phyloP scores from a whole-genome alignment of 2,797 vertebrate species.

The Argyrosomus regius region DNA sequence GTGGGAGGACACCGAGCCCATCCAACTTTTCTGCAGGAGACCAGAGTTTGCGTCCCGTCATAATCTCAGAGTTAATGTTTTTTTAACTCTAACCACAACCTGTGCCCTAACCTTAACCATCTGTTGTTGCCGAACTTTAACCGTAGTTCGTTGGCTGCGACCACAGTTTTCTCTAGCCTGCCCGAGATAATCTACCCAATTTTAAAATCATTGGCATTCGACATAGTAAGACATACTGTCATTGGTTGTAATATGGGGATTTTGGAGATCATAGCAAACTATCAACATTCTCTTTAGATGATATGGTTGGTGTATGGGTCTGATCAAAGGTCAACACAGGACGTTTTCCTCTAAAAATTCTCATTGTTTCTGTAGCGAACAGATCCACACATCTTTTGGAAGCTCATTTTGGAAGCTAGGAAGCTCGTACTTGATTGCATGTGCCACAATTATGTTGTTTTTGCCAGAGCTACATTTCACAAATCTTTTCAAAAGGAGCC shows the following conservation, averaged over 20 bases:
- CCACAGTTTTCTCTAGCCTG: not conserved
- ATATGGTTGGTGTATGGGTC: not conserved
- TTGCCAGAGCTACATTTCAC: too few relatives aligned
- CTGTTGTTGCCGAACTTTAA: not conserved
- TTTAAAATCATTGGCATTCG: not conserved
- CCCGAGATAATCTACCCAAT: not conserved
- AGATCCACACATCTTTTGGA: not conserved
- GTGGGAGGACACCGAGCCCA: not conserved
- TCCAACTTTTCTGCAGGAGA: not conserved
- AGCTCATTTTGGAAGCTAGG: not conserved
- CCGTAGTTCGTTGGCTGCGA: not conserved
- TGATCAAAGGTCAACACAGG: too few relatives aligned
- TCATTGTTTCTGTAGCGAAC: not conserved
- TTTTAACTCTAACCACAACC: not conserved
- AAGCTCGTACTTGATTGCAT: not conserved
- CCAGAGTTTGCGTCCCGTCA: not conserved
- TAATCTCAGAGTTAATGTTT: not conserved
- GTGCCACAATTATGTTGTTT: not conserved
- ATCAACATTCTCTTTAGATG: not conserved
- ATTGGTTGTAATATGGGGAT: not conserved
- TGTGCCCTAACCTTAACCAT: not conserved
- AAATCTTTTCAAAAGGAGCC: too few relatives aligned
- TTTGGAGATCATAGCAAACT: not conserved
- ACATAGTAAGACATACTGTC: not conserved
- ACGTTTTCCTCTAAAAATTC: not conserved